phyloP scores from a whole-genome alignment of 2,113 vertebrate genomes.

The Nipponia nippon region DNA sequence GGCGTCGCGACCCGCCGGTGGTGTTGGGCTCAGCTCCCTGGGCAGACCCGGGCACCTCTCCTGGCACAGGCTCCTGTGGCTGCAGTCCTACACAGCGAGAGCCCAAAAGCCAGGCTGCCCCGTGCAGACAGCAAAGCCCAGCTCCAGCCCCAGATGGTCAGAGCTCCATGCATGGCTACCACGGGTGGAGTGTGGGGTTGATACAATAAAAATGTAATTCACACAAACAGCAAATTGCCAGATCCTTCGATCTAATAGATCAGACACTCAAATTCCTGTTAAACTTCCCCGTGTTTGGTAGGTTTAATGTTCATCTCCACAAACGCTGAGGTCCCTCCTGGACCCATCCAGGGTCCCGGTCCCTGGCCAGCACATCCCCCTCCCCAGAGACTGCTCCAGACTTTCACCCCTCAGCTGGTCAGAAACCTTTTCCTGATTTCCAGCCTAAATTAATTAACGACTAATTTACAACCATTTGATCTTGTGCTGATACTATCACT shows the following conservation, averaged over 20 bases:
- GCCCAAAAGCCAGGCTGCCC: neutral
- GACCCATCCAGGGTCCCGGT: neutral
- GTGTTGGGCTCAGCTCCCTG: neutral
- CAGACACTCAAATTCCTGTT: neutral
- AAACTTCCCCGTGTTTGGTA: neutral
- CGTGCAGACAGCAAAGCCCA: neutral
- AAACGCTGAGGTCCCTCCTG: neutral
- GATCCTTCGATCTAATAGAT: neutral
- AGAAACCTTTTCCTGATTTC: neutral
- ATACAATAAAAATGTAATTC: neutral
- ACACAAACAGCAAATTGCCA: neutral
- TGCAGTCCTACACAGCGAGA: too few relatives aligned
- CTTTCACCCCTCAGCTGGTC: neutral
- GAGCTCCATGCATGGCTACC: neutral
- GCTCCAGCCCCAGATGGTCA: neutral
- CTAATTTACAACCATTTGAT: neutral
- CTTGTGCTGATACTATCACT: neutral
- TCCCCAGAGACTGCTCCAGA: neutral
- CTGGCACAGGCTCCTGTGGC: neutral
- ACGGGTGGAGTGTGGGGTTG: rapidly evolving
- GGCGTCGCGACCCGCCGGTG: rapidly evolving
- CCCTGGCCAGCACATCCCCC: rapidly evolving
- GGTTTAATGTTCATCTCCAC: neutral
- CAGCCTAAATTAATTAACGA: neutral
- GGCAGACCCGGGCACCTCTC: neutral